Percentiles rank a stretch among this genome's conserved stretches.
phyloP scores from a whole-genome alignment of 2,113 vertebrate genomes.

The Suricata suricatta region DNA sequence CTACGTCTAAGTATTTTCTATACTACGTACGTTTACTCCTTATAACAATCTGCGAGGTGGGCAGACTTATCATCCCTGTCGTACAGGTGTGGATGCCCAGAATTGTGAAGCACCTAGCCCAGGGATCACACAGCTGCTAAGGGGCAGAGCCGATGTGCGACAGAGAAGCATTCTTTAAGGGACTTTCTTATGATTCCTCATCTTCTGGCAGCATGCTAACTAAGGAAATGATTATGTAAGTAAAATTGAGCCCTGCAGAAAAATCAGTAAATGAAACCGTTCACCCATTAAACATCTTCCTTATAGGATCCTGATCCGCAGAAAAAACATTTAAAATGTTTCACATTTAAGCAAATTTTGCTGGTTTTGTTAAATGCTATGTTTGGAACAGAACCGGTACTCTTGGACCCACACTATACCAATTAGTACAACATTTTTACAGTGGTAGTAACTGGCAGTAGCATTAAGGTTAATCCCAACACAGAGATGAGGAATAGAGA shows the following conservation, averaged over 20 bases:
- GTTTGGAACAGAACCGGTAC: not conserved
- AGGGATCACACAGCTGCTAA: not conserved
- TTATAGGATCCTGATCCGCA: not conserved
- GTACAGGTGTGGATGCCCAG: not conserved
- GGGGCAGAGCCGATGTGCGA: not conserved
- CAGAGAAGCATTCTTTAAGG: not conserved
- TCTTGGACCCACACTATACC: not conserved
- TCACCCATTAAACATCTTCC: not conserved
- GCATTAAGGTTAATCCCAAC: not conserved
- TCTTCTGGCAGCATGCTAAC: not conserved
- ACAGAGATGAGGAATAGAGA: not conserved
- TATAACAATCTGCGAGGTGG: not conserved
- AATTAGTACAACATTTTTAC: not conserved
- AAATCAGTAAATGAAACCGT: not conserved
- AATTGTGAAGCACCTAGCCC: not conserved
- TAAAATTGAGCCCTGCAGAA: not conserved
- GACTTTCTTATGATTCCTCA: not conserved
- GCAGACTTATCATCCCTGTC: not conserved
- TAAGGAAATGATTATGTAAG: constrained; percentile 44
- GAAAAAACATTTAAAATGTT: not conserved
- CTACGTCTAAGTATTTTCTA: not conserved
- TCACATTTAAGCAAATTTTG: constrained; percentile 13
- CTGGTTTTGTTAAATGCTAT: not conserved
- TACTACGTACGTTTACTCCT: not conserved
- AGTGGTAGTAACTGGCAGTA: not conserved